Evolutionary conservation across 2,888 invertebrate species (phyloP).

Genomic region (Leptopilina myrica): DNA sequence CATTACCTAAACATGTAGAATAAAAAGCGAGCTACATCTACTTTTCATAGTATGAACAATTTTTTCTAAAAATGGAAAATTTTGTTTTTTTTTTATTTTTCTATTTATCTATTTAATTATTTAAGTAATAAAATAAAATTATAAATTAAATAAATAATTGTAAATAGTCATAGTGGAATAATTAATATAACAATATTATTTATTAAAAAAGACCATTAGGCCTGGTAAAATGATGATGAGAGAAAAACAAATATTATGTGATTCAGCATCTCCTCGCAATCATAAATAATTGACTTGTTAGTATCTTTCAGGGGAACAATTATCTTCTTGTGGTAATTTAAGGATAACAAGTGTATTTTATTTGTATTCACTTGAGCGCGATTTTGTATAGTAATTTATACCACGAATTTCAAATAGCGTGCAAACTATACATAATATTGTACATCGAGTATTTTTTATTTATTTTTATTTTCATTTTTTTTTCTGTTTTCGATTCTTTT

Average conservation of each 20-base stretch:
- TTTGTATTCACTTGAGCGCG: constrained; percentile 32
- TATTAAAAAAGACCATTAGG: not conserved
- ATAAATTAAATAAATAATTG: no score
- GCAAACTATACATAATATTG: constrained; percentile 3
- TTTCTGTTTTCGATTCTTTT: no score
- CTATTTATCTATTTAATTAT: no score
- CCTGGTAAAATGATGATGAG: not conserved
- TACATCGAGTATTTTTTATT: not conserved
- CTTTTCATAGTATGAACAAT: no score
- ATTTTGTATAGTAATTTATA: constrained; percentile 33
- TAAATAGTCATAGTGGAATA: no score
- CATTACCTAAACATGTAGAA: no score
- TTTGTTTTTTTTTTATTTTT: no score
- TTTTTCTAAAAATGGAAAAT: no score
- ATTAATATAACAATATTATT: no score
- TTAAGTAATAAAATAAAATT: no score
- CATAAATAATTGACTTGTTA: constrained; percentile 6
- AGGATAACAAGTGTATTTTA: not conserved
- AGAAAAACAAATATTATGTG: not conserved
- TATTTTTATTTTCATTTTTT: not conserved
- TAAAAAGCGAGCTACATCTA: no score
- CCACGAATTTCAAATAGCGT: constrained; percentile 10
- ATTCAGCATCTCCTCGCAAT: not conserved
- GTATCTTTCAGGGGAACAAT: constrained; percentile 1
- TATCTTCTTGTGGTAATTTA: constrained; percentile 29